Evolutionary conservation across 2,888 invertebrate species (phyloP), one percentile per base, ranked within the genome.

Genomic region (Archaeoteleia sp.): DNA sequence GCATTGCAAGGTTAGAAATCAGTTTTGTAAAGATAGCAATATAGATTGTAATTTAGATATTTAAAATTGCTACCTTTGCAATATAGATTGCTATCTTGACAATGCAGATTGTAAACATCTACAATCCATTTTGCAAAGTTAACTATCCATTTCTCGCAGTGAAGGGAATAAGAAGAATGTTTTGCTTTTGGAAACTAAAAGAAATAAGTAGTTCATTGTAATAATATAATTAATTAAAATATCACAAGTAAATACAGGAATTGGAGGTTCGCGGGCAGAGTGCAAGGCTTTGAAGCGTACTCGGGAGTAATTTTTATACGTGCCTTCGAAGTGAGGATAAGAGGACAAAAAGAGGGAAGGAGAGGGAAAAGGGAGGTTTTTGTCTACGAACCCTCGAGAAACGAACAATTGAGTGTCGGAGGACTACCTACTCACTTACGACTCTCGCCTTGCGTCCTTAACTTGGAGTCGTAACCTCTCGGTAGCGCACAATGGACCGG

Each of bases 401-500:
- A 67, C 71, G 78, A 77, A 80, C 76, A 80, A 78, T 78, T 77
- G 78, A 78, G 74, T 75, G 71, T 62, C 72, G 72, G 72, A 74
- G 74, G 74, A 78, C 74, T 75, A 74, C 75, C 74, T 73, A 73
- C 73, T 75, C 75, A 73, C 74, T 76, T 72, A 58, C 62, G 48
- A 61, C 62, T 71, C 62, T 68, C 63, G 65, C 65, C 67, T 70
- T 53, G 51, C 65, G 60, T 61, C 61, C 67, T 63, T 34, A 43
- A 67, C 60, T 54, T 29, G 67, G 43, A 72, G 70, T 70, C 70
- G 69, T 71, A 72, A 72, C 68, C 70, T 61, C 65, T 53, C 51
- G 58, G 53, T 51, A 43, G 57, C 63, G 58, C 58, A 67, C 68
- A 68, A 68, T 68, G 45, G 63, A 48, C 68, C 58, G 61, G 55